Conservation (phyloP, 2,797 vertebrate species). For the Carcharodon carcharias region DNA sequence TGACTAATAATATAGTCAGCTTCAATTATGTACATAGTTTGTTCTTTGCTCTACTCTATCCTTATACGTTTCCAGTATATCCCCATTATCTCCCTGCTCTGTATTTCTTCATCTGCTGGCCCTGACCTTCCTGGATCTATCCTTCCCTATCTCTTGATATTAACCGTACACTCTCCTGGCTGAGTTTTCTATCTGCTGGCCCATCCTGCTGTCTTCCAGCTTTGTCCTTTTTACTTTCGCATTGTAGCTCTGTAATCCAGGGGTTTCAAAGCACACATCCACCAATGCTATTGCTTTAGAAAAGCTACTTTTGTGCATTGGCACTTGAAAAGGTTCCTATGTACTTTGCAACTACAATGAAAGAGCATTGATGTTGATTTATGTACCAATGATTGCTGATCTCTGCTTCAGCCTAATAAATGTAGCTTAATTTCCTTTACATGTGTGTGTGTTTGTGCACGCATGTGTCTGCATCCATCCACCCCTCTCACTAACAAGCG, state of each 20-base stretch:
- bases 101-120: not conserved
- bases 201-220: not conserved
- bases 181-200: not conserved
- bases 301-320: not conserved
- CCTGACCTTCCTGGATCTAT: not conserved
- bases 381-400: not conserved
- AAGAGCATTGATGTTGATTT: not conserved
- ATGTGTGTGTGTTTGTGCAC: not conserved
- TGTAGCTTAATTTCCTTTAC: not conserved
- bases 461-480: not conserved
- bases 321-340: not conserved
- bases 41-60: not conserved
- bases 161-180: not conserved
- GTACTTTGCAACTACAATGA: not conserved
- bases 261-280: not conserved
- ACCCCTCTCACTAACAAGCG: not conserved
- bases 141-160: not conserved
- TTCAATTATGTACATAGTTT: not conserved
- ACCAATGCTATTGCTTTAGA: not conserved
- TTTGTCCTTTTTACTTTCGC: not conserved
- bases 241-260: not conserved
- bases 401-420: not conserved
- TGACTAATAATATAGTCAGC: not conserved
- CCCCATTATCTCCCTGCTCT: not conserved
- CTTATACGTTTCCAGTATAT: not conserved